Base-by-base conservation (phyloP, 2,797 vertebrate genomes). In the Psittacula echo region DNA sequence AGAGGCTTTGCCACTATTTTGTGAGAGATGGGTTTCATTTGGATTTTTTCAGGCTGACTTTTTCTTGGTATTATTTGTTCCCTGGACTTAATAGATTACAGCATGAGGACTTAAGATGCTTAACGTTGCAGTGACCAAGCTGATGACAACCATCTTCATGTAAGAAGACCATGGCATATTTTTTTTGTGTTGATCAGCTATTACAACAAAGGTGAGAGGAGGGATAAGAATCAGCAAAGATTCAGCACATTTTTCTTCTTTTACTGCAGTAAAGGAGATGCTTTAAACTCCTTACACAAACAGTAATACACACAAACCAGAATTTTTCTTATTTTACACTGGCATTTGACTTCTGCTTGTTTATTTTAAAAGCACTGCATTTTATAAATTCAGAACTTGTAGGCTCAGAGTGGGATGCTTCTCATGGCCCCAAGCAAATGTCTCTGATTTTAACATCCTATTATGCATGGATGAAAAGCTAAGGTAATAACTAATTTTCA, bases 401-500 rank as follows among this genome's bases (percentile, higher is more conserved):
- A 93, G 79, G 58, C 77, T 80, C 64, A 65, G 87, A 87, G 83
- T 75, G 60, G 66, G 39, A 90, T 90, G 71, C 61, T 84, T 91
- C 85, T 67, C 84, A 85, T 91, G 72, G 86, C 77, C 82, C 29
- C 91, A 96, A 93, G 85, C 90, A 96, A 80, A 71, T 26, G 90
- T 68, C 62, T 94, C 94, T 96, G 82, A 92, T 80, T 96, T 94
- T 94, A 96, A 90, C 92, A 91, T 96, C 83, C 78, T 75, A 86
- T 96, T 95, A 97, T 91, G 89, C 67, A 86, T 91, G 87, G 74
- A 95, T 96, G 87, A 95, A 95, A 94, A 96, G 37, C 67, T 93
- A 91, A 96, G 70, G 86, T 96, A 97, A 94, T 93, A 95, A 96
- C 87, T 93, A 92, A 96, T 95, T 97, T 93, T 87, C 54, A 96